Conservation (phyloP, 1,140 invertebrate species). For the Bombus affinis region DNA sequence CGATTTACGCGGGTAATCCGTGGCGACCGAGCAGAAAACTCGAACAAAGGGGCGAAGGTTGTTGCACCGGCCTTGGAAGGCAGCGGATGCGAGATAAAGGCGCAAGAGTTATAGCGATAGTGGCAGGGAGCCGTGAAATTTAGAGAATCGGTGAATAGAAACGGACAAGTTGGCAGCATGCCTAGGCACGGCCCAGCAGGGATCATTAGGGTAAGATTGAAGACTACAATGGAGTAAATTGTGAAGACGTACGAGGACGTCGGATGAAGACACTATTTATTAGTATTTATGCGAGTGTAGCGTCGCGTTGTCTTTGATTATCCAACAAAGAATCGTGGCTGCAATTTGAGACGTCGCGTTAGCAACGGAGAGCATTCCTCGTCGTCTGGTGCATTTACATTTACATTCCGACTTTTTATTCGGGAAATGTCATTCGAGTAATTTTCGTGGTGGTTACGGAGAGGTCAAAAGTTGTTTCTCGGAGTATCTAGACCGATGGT, state of each 20-base stretch:
- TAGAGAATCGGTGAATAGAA: constrained; percentile 31
- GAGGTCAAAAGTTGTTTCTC: constrained; percentile 1
- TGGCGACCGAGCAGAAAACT: background rate
- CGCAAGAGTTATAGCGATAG: background rate
- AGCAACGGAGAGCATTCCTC: background rate
- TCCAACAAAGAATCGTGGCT: background rate
- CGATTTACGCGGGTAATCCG: constrained; percentile 5
- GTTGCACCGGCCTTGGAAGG: constrained; percentile 13
- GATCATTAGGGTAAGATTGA: constrained; percentile 35
- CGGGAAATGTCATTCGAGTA: background rate
- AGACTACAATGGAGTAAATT: constrained; percentile 38
- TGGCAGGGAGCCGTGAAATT: constrained; percentile 7
- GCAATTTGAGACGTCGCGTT: background rate
- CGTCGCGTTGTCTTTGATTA: background rate
- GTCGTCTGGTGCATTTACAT: background rate
- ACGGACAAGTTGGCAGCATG: constrained; percentile 31
- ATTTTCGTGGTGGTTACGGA: background rate
- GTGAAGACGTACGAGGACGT: background rate
- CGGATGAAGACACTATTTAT: constrained; percentile 12
- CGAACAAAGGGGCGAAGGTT: constrained; percentile 21
- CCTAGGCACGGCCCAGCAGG: constrained; percentile 4
- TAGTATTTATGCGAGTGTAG: background rate
- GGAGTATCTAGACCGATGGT: constrained; percentile 23
- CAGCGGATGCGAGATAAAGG: background rate
- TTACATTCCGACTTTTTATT: background rate